Conservation (phyloP, 2,888 invertebrate genomes). For the Sabellastarte sp. region DNA sequence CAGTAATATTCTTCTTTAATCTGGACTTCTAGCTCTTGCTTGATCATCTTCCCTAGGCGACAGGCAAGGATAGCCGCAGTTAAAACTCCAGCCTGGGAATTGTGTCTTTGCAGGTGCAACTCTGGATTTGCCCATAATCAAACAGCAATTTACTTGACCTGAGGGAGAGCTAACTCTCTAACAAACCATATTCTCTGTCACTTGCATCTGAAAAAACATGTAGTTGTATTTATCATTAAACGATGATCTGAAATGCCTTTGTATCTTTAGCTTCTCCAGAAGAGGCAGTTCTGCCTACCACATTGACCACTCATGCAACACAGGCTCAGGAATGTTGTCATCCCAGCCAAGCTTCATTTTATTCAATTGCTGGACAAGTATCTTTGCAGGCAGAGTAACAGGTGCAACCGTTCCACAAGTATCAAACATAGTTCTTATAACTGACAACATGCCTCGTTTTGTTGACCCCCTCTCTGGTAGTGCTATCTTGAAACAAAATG, state of each 20-base stretch:
- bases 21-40: no score
- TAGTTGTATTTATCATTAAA: neutral
- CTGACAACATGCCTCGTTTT: neutral
- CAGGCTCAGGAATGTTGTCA: neutral
- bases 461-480: neutral
- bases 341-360: neutral
- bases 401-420: neutral
- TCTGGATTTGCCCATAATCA: constrained; percentile 1
- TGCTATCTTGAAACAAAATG: neutral
- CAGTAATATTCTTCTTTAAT: no score
- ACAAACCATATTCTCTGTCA: neutral
- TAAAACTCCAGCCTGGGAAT: neutral
- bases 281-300: neutral
- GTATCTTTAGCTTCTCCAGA: neutral
- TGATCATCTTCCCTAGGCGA: no score
- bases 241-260: neutral
- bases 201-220: neutral
- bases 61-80: neutral
- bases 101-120: neutral
- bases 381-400: neutral
- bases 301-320: neutral
- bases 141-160: neutral
- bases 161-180: neutral
- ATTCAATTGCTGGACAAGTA: neutral
- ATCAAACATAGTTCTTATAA: neutral